phyloP scores from a whole-genome alignment of 2,113 vertebrate species.

The Dicerorhinus sumatrensis region DNA sequence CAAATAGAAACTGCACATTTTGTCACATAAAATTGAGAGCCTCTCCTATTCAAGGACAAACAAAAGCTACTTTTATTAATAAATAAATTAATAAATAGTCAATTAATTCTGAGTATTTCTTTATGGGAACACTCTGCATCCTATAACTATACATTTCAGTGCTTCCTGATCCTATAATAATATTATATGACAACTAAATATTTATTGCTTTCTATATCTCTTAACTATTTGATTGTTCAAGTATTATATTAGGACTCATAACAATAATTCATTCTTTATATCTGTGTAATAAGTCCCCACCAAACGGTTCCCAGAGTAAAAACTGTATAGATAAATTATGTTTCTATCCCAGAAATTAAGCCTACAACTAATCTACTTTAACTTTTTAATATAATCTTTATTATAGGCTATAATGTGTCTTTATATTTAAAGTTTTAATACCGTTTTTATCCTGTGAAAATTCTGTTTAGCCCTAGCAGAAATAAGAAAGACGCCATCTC shows the following conservation, averaged over 20 bases:
- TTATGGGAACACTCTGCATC: neutral
- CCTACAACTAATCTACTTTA: neutral
- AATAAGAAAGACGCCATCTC: neutral
- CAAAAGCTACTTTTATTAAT: neutral
- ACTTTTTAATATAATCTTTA: neutral
- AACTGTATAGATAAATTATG: neutral
- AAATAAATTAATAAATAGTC: neutral
- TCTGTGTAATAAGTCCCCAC: neutral
- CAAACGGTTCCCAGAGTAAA: neutral
- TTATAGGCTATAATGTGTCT: neutral
- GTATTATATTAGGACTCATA: neutral
- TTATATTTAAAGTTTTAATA: neutral
- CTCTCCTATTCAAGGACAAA: neutral
- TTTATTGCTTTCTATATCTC: neutral
- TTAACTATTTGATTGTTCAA: neutral
- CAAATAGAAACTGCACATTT: neutral
- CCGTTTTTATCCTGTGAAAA: neutral
- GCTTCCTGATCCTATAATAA: neutral
- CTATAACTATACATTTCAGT: neutral
- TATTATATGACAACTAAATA: neutral
- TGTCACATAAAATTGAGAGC: neutral
- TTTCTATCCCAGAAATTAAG: neutral
- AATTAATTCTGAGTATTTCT: neutral
- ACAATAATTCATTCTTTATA: neutral
- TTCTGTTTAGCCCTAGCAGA: neutral